A percentile compares a stretch with the other conserved stretches of the same genome.
phyloP scores from a whole-genome alignment of 2,797 vertebrate species.

The Clarias pachynema region DNA sequence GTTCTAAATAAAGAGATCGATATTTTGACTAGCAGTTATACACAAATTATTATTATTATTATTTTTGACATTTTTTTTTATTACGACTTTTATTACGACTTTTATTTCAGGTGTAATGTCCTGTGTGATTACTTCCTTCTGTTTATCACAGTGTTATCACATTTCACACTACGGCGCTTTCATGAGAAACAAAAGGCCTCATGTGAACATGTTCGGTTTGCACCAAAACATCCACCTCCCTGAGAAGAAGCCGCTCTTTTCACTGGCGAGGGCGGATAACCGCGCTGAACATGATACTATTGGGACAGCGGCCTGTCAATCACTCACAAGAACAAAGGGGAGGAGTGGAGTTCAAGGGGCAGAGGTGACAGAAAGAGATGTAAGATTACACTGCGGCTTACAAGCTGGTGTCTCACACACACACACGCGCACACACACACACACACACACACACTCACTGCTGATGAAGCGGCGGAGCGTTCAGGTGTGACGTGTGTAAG shows the following conservation, averaged over 20 bases:
- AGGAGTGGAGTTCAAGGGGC: conserved; percentile 23
- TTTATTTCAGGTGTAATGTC: neutral
- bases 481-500: conserved; percentile 42
- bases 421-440: conserved; percentile 30
- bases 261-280: conserved; percentile 3
- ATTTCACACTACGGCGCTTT: conserved; percentile 5
- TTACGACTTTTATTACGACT: neutral
- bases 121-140: neutral
- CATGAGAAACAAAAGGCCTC: conserved; percentile 21
- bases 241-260: neutral
- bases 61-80: no score
- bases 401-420: conserved; percentile 41
- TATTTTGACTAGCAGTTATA: neutral
- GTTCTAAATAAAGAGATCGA: neutral
- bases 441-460: conserved; percentile 12
- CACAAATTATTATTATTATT: neutral
- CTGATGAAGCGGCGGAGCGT: conserved; percentile 27
- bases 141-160: neutral
- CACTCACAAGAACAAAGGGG: conserved; percentile 38
- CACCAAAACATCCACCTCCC: conserved; percentile 31
- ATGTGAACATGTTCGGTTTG: neutral
- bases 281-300: conserved; percentile 32
- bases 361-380: conserved; percentile 46
- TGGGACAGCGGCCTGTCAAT: conserved; percentile 32
- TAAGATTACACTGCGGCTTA: conserved; percentile 44